Evolutionary conservation across 1,140 invertebrate species (phyloP), one percentile per base, ranked within the genome.

Genomic region (Tetramorium simillimum): DNA sequence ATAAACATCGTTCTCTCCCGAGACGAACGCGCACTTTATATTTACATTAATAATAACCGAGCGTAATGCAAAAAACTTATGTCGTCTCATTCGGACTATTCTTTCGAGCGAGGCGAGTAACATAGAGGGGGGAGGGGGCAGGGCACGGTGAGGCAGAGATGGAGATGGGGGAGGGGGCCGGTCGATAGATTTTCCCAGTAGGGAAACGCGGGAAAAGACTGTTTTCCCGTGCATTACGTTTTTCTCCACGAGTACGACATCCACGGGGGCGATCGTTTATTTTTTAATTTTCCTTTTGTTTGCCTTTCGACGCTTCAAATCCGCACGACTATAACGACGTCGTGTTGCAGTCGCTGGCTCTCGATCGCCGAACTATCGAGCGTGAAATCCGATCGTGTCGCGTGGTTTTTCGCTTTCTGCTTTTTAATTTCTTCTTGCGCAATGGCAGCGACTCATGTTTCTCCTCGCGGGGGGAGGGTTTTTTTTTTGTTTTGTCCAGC

Each of bases 281-380:
- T 84, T 84, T 84, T 84, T 84, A 84, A 84, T 84, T 84, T 84
- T 84, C 69, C 80, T 84, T 84, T 75, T 75, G 80, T 84, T 84
- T 84, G 80, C 80, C 80, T 84, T 75, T 84, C 80, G 80, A 84
- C 80, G 80, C 80, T 84, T 84, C 69, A 75, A 84, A 84, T 84
- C 80, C 80, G 80, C 80, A 53, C 80, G 67, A 84, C 69, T 84
- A 60, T 84, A 84, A 84, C 69, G 80, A 73, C 80, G 80, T 84
- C 80, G 80, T 73, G 80, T 73, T 73, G 80, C 56, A 84, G 80
- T 73, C 69, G 67, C 69, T 46, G 51, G 51, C 69, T 73, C 80
- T 62, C 80, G 80, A 84, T 84, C 80, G 80, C 80, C 80, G 69
- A 84, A 84, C 80, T 84, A 84, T 84, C 53, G 80, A 84, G 80